Evolutionary conservation across 1,140 invertebrate species (phyloP), one percentile per base, ranked within the genome.

Genomic region (Rhagoletis zephyria): DNA sequence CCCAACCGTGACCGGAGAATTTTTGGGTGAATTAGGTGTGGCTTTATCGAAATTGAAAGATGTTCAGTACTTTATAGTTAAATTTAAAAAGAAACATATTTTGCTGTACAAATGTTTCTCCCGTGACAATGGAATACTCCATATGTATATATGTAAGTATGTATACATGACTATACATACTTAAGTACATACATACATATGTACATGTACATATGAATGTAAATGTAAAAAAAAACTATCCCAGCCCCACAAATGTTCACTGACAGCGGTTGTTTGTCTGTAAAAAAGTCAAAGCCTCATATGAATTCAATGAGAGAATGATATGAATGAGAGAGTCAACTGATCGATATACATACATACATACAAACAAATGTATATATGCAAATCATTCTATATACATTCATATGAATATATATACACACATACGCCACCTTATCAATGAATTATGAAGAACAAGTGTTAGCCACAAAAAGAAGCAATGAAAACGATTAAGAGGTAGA

Each of bases 391-490:
- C 2, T 14, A 74, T 14, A 48, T 48, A 48, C 42, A 16, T 74
- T 16, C 5, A 2, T 6, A 48, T 74, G 42, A 16, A 74, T 48
- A 5, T 16, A 48, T 48, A 16, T 48, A 16, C 1, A 65, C 12
- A 65, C 19, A 9, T 30, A 65, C 19, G 74, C 48, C 74, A 81
- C 74, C 74, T 81, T 81, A 81, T 81, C 74, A 81, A 81, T 81
- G 74, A 81, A 81, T 81, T 81, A 81, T 81, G 74, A 81, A 81
- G 45, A 81, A 81, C 74, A 81, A 81, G 74, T 81, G 74, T 81
- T 81, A 56, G 16, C 48, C 74, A 30, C 74, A 81, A 56, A 81
- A 81, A 81, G 7, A 16, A 56, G 9, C 3, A 67, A 67, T 30
- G 10, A 9, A n/a, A 81, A 81, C 56, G 16, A 81, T 56, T 19